Conservation (phyloP, 2,797 vertebrate species). For the Lagorchestes hirsutus region DNA sequence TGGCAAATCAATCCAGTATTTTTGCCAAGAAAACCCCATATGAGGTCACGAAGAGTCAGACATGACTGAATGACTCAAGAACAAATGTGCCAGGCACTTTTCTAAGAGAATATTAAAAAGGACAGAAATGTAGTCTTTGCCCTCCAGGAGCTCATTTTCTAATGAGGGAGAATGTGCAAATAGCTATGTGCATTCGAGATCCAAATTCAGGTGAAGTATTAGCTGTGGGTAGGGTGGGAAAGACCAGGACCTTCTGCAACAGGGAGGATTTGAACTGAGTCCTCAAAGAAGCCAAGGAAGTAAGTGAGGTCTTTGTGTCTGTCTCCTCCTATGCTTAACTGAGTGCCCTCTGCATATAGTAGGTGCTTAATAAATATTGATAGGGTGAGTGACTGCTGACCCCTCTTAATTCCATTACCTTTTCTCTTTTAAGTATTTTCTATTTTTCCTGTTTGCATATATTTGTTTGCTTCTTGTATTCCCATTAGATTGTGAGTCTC, state of each 20-base stretch:
- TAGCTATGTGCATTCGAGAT: not conserved
- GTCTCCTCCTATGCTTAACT: not conserved
- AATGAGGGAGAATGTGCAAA: not conserved
- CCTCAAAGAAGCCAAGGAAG: not conserved
- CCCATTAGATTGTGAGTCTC: not conserved
- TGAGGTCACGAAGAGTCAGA: not conserved
- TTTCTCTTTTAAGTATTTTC: not conserved
- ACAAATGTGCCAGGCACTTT: not conserved
- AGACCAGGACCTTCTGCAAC: not conserved
- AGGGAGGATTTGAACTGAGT: not conserved
- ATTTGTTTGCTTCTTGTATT: not conserved
- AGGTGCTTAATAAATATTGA: not conserved
- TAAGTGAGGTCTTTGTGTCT: too few species aligned
- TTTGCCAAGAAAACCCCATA: not conserved
- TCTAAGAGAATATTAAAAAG: not conserved
- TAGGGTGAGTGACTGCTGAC: not conserved
- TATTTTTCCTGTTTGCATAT: not conserved
- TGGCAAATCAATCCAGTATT: not conserved
- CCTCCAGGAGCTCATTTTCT: not conserved
- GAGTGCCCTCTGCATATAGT: not conserved
- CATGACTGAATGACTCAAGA: not conserved
- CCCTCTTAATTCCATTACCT: not conserved
- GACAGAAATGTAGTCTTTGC: not conserved
- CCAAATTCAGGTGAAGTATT: not conserved
- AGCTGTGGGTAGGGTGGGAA: not conserved